phyloP scores from a whole-genome alignment of 2,113 vertebrate species.

The Fulmarus glacialis region DNA sequence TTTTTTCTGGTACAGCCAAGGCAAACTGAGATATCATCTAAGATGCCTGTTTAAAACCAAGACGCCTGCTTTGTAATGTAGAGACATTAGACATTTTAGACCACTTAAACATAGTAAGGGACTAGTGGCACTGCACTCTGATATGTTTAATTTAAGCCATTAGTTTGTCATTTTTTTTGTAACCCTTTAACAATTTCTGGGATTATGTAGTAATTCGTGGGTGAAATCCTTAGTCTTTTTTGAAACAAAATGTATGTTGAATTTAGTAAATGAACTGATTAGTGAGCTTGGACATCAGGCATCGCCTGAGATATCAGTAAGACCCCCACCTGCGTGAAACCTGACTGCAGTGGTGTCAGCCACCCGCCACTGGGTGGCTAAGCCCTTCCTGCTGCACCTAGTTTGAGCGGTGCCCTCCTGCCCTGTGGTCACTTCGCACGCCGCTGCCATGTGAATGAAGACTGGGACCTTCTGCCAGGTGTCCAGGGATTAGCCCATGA shows the following conservation, averaged over 20 bases:
- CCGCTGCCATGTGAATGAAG: background rate
- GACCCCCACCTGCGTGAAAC: background rate
- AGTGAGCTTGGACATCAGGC: background rate
- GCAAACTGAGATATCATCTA: background rate
- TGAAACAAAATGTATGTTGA: background rate
- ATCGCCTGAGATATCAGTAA: background rate
- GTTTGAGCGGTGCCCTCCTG: background rate
- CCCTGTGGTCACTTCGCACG: fast-evolving
- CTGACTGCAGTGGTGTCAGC: background rate
- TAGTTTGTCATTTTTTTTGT: background rate
- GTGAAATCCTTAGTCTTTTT: background rate
- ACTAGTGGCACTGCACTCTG: background rate
- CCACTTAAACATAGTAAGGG: background rate
- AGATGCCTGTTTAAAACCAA: background rate
- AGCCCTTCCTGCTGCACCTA: background rate
- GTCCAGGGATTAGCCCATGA: background rate
- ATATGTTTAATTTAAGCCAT: background rate
- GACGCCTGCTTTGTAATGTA: background rate
- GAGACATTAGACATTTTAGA: background rate
- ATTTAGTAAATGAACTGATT: background rate
- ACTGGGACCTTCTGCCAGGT: background rate
- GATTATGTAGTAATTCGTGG: background rate
- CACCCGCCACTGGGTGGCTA: background rate
- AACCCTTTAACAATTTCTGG: background rate
- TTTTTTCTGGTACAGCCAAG: background rate